Evolutionary conservation across 2,888 invertebrate species (phyloP).

Genomic region (Leucophenga montana): DNA sequence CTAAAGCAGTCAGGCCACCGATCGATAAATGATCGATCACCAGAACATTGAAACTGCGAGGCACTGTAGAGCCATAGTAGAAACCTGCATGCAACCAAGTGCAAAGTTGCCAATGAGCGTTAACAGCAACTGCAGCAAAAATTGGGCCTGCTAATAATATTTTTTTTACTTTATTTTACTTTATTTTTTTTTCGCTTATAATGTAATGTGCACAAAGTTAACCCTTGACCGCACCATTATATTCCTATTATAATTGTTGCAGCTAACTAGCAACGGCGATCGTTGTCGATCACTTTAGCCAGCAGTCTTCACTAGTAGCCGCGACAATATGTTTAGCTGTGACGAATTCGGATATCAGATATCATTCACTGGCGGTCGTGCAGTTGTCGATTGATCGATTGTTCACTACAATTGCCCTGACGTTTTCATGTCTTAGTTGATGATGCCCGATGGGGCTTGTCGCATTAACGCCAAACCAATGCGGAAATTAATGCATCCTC

Average conservation of each 20-base stretch:
- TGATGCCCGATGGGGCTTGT: constrained; percentile 48
- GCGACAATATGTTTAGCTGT: background rate
- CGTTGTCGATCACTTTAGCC: constrained; percentile 10
- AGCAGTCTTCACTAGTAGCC: background rate
- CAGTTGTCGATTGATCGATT: background rate
- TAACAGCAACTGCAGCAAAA: constrained; percentile 49
- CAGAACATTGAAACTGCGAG: background rate
- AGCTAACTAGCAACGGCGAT: constrained; percentile 9
- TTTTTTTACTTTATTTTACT: background rate
- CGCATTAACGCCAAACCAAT: constrained; percentile 56
- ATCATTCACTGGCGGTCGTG: background rate
- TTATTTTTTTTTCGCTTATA: background rate
- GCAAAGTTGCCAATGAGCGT: constrained; percentile 65
- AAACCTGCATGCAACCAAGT: constrained; percentile 43
- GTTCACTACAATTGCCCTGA: background rate
- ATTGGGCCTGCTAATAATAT: background rate
- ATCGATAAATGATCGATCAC: constrained; percentile 32
- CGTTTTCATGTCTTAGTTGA: background rate
- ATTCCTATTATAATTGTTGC: constrained; percentile 60
- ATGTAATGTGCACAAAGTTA: constrained; percentile 42
- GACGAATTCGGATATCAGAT: background rate
- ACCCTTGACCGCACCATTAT: constrained; percentile 54
- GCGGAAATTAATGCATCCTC: constrained; percentile 21
- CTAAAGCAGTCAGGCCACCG: constrained; percentile 32
- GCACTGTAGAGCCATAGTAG: background rate